A percentile compares a stretch with the other conserved stretches of the same genome.
These are phyloP conservation scores for Meda fulgida DNA, from an alignment of 2,797 vertebrate species.

Conservation along the genomic window DNA sequence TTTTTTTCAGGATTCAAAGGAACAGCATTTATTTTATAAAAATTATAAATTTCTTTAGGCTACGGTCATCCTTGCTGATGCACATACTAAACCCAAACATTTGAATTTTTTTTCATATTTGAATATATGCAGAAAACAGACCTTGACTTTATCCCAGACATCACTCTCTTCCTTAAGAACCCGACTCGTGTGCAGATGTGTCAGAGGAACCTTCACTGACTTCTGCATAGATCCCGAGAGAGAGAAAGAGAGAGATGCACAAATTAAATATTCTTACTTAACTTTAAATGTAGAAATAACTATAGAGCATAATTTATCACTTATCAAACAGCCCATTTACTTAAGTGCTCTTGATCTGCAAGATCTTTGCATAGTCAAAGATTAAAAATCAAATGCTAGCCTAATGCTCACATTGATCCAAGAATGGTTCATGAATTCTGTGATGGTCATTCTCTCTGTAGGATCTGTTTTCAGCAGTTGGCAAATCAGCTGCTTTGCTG, in stretches of 20 bases:
- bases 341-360: not conserved
- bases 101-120: not conserved
- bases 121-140: slow-evolving; percentile 56
- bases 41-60: not conserved
- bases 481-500: slow-evolving; percentile 86
- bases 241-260: not conserved
- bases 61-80: not conserved
- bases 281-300: not conserved
- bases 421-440: slow-evolving; percentile 87
- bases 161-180: slow-evolving; percentile 86
- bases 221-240: slow-evolving; percentile 67
- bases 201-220: slow-evolving; percentile 85
- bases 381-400: not conserved
- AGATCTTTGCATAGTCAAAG: not conserved
- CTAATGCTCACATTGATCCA: slow-evolving; percentile 85
- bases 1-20: too few species aligned
- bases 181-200: slow-evolving; percentile 85
- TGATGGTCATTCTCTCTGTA: slow-evolving; percentile 87
- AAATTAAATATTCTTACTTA: not conserved
- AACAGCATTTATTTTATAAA: too few species aligned
- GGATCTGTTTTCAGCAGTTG: slow-evolving; percentile 88
- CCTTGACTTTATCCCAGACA: slow-evolving; percentile 83
- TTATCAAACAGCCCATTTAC: not conserved
- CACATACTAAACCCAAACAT: not conserved
- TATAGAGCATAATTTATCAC: not conserved